Evolutionary conservation across 2,113 vertebrate species (phyloP), one percentile per base, ranked within the genome.

Genomic region (Cyanistes caeruleus): DNA sequence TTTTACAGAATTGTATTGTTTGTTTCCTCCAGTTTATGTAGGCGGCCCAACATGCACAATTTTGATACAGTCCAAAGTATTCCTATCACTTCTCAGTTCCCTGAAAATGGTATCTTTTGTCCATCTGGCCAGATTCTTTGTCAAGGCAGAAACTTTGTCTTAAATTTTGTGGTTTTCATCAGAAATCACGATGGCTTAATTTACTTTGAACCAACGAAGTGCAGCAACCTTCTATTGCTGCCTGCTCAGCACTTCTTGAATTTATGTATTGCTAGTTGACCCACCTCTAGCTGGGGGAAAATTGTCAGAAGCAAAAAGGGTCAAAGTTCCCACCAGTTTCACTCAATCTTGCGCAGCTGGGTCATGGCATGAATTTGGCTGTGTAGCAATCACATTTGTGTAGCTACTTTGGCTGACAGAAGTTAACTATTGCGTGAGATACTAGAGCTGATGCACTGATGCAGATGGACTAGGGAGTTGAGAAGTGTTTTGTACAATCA

Each of bases 271-370:
- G 43, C 17, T 56, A 22, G 13, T 35, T 84, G 39, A 84, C 13
- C 9, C 24, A 59, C 6, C 27, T 55, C 9, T 59, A 48, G 11
- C 5, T 1, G 3, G 21, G 11, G 8, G 2, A n/a, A 37, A n/a
- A 60, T 15, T 56, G 9, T 41, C 60, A 81, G 63, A 65, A 80
- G 46, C 3, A 80, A 90, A 90, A 65, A 6, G 9, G 7, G 24
- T 59, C 72, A 74, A 92, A 78, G 41, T 63, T 90, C 27, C 17
- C n/a, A 9, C 31, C 68, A 48, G 4, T 85, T 91, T 95, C 14
- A 15, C 18, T 83, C 37, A 37, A 0, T 48, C 43, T 87, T 68
- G 60, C 6, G 0, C 39, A 79, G 28, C 51, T 56, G 43, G 35
- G 12, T 70, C 33, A 23, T 27, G 46, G 43, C 23, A 43, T 37